Base-by-base conservation (phyloP, 2,888 invertebrate species). In the Busseola fusca region DNA sequence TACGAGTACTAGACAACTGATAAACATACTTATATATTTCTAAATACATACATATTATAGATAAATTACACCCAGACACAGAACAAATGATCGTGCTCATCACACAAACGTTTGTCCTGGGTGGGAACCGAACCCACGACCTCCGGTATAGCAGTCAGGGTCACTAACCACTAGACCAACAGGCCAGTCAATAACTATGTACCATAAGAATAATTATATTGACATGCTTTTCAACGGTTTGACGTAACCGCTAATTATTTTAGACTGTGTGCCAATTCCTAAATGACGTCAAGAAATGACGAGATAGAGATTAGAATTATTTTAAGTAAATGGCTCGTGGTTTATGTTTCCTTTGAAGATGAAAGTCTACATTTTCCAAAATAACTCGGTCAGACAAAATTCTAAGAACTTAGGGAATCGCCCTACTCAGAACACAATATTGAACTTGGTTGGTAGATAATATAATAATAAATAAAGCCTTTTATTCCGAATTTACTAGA, bases 201-300 rank as follows among this genome's bases (percentile, higher is more conserved):
- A 40, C 4, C 14, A 27, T 69, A 40, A 27, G 48, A 74, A 72
- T 65, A 50, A 42, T 21, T 62, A 52, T n/a, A 27, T 30, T 37
- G 60, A 54, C 52, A 45, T 48, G 16, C 48, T 48, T 70, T 40
- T 50, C 40, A 25, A 71, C 6, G 67, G 14, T 76, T 58, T 50
- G n/a, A 62, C 52, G 34, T 54, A 14, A 68, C 54, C 27, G 57
- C n/a, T 52, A 52, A 63, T 68, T 72, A 60, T 63, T 65, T 57
- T 25, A 30, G 73, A 37, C 21, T 48, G 14, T 45, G 63, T 74
- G 74, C 74, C 66, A 69, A 66, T 52, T 56, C n/a, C 1, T 58
- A 62, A 79, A 79, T 69, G 58, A 65, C 14, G 34, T 16, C 27
- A 50, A 63, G 14, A 42, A 64, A 18, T 60, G 25, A 25, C 40